These are phyloP conservation scores for Pachyramphus minor DNA, from an alignment of 2,113 vertebrate species.

Conservation along the genomic window DNA sequence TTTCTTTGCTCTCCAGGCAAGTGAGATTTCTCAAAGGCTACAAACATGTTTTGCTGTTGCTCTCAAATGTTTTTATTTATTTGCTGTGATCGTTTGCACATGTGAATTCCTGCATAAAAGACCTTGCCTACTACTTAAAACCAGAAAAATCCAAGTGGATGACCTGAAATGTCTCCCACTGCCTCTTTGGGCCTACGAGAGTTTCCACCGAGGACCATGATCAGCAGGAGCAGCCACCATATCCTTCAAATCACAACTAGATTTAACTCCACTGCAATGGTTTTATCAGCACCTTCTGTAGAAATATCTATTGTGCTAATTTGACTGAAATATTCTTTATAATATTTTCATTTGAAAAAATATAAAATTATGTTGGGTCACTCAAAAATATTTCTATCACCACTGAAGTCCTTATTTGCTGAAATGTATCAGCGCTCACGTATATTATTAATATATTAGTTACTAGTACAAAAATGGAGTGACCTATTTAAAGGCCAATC, in stretches of 20 bases:
- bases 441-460: background rate
- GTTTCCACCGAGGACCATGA: background rate
- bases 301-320: background rate
- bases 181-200: accelerated
- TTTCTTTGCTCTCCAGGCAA: background rate
- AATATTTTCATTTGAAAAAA: background rate
- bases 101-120: background rate
- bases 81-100: background rate
- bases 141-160: background rate
- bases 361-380: background rate
- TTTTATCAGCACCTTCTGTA: background rate
- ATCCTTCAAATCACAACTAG: background rate
- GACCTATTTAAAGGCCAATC: background rate
- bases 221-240: background rate
- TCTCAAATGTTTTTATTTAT: background rate
- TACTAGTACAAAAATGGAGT: background rate
- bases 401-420: background rate
- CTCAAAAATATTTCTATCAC: background rate
- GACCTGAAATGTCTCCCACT: background rate
- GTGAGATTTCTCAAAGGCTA: background rate
- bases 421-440: background rate
- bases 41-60: background rate
- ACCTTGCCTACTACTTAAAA: background rate
- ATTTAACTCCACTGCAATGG: background rate
- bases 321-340: background rate